Conservation (phyloP, 2,797 vertebrate genomes). For the Sebastes umbrosus region DNA sequence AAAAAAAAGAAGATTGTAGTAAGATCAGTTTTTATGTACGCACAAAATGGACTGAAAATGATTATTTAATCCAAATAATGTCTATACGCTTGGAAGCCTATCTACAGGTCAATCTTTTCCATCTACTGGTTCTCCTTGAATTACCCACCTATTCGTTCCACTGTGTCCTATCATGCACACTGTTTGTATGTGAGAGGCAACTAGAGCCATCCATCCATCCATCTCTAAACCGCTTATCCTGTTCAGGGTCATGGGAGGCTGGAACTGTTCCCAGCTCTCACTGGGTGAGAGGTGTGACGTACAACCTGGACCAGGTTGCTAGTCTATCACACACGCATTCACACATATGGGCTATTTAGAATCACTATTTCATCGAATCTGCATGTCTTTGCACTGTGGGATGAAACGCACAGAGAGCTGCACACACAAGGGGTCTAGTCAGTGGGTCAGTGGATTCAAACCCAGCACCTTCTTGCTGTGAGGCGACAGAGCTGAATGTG, state of each 20-base stretch:
- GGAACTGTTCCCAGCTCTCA: not conserved
- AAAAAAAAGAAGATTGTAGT: not conserved
- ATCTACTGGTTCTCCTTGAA: not conserved
- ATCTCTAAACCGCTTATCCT: not conserved
- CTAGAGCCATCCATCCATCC: not conserved
- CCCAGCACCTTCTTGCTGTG: not conserved
- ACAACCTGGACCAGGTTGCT: not conserved
- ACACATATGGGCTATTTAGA: not conserved
- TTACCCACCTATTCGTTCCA: not conserved
- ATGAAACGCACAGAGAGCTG: not conserved
- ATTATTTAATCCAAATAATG: not conserved
- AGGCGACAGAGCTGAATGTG: not conserved
- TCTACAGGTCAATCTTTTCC: not conserved
- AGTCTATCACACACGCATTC: not conserved
- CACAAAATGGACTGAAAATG: not conserved
- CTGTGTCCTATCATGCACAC: not conserved
- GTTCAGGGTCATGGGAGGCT: not conserved
- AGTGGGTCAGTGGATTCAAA: not conserved
- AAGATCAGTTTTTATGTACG: not conserved
- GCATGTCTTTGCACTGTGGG: not conserved
- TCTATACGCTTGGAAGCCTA: not conserved
- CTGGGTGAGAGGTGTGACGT: not conserved
- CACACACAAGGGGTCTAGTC: not conserved
- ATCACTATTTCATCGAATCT: not conserved
- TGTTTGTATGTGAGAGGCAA: not conserved